Percentiles rank a stretch among this genome's conserved stretches.
Evolutionary conservation across 2,113 vertebrate genomes (phyloP).

Genomic region (Pelvicachromis taeniatus): DNA sequence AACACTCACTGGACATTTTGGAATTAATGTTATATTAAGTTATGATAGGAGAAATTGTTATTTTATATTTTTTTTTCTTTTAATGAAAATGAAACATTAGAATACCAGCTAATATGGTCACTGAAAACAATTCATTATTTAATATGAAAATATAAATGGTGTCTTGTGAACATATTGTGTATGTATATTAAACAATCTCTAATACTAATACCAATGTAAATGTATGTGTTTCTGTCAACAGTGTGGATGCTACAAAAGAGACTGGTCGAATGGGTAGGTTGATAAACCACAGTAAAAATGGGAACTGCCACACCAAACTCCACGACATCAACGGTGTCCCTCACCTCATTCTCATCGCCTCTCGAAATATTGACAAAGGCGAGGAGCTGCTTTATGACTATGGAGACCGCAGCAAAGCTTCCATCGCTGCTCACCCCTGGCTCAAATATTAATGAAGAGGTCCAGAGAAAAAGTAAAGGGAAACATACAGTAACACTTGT

Average conservation of each 20-base stretch:
- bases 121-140: not conserved
- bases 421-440: conserved; percentile 91
- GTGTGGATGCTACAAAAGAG: conserved; percentile 93
- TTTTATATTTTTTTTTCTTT: not conserved
- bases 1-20: not conserved
- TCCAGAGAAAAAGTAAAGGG: conserved; percentile 5
- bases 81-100: not conserved
- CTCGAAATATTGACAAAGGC: conserved; percentile 86
- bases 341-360: conserved; percentile 94
- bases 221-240: conserved; percentile 35
- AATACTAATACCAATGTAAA: not conserved
- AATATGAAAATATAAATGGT: not conserved
- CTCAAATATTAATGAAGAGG: conserved; percentile 81
- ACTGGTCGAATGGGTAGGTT: conserved; percentile 85
- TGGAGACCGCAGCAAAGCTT: conserved; percentile 91
- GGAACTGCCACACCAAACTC: conserved; percentile 97
- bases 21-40: not conserved
- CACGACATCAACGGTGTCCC: conserved; percentile 88
- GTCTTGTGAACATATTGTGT: not conserved
- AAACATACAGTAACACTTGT: conserved; percentile 29
- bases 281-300: conserved; percentile 95
- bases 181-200: not conserved
- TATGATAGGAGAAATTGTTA: not conserved
- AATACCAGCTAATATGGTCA: not conserved
- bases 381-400: conserved; percentile 97